Base-by-base conservation (phyloP, 1,140 invertebrate genomes). In the Calycopis cecrops region DNA sequence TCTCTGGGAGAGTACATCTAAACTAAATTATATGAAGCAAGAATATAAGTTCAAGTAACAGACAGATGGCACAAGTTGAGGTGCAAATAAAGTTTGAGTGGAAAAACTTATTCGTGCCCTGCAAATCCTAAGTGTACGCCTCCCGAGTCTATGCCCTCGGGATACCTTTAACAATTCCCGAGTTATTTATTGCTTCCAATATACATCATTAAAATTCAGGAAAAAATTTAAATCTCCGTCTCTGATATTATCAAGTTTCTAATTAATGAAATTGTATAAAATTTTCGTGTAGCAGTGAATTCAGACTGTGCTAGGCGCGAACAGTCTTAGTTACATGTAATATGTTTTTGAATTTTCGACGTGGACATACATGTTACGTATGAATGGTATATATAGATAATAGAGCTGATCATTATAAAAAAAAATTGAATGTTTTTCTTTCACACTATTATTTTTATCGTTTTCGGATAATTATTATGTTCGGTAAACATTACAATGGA, bases 31-130 rank as follows among this genome's bases (percentile, higher is more conserved):
- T 86, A 79, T 79, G 76, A 76, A 81, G 79, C 58, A 78, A 78
- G 76, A 79, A 81, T 81, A 81, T 81, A 86, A 84, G 82, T 83
- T 85, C 66, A 60, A 80, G 76, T 75, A 79, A 76, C 77, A 85
- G 74, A 83, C 82, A 79, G 79, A 85, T 82, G 78, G 82, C 68
- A 63, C 71, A 74, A 82, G 60, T 81, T 76, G 79, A 86, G 83
- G 80, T 86, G 79, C 79, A 79, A 86, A 86, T 84, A 86, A 86
- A 86, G 78, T 84, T 86, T 80, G 79, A 83, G 83, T 84, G 75
- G 76, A 84, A 86, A 84, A 86, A 86, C 71, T 85, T 85, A 78
- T 79, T 77, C 81, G 21, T 28, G 21, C 64, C 67, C 66, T 67
- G 59, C 72, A 71, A 82, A 82, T 76, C 79, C 71, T 60, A 70